Evolutionary conservation across 2,888 invertebrate species (phyloP).

Genomic region (Trisateles emortualis): DNA sequence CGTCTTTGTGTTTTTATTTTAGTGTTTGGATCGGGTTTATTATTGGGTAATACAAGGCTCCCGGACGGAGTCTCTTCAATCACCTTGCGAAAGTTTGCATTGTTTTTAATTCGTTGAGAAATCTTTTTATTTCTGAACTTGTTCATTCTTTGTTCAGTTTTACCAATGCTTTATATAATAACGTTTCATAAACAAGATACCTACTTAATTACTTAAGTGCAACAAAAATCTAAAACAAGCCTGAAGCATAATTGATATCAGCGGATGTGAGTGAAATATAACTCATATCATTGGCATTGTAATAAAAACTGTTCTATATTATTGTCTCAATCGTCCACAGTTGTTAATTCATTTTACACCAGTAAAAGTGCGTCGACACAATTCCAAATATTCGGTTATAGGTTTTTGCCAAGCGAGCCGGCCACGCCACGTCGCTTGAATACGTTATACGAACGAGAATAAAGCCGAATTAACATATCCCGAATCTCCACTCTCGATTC

Average conservation of each 20-base stretch:
- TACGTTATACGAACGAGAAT: slow-evolving; percentile 70
- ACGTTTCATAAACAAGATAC: not conserved
- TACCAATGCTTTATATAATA: not conserved
- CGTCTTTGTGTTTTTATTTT: slow-evolving; percentile 69
- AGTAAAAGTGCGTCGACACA: slow-evolving; percentile 72
- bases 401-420: slow-evolving; percentile 69
- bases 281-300: slow-evolving; percentile 6
- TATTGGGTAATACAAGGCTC: slow-evolving; percentile 54
- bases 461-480: slow-evolving; percentile 77
- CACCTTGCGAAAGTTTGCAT: slow-evolving; percentile 26
- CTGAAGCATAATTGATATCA: slow-evolving; percentile 1
- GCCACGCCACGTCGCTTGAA: slow-evolving; percentile 68
- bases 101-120: slow-evolving; percentile 10
- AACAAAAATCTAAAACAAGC: not conserved
- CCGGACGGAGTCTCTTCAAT: slow-evolving; percentile 34
- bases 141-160: too few relatives aligned
- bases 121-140: not conserved
- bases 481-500: slow-evolving; percentile 66
- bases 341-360: slow-evolving; percentile 75
- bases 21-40: slow-evolving; percentile 60
- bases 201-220: not conserved
- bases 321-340: slow-evolving; percentile 53
- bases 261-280: slow-evolving; percentile 3
- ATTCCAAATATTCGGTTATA: slow-evolving; percentile 75
- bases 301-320: slow-evolving; percentile 57